Evolutionary conservation across 2,888 invertebrate species (phyloP), one percentile per base, ranked within the genome.

Genomic region (Acanthosoma haemorrhoidale): DNA sequence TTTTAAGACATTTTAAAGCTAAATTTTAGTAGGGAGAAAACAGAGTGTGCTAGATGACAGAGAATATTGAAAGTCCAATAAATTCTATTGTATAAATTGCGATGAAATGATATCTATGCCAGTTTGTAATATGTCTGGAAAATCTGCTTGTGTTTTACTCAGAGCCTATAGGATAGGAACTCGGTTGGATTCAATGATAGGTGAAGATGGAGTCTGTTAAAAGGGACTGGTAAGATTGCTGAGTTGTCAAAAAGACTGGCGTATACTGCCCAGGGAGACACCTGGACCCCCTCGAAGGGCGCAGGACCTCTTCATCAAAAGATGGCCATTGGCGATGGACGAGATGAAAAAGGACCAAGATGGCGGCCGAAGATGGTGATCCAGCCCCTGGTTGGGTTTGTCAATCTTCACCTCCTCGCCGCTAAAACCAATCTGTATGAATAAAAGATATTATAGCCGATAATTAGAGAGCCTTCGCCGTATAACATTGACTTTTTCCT

Each of bases 371-470:
- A 51, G 29, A 51, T 51, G 51, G 51, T n/a, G 29, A 51, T 6
- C n/a, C 43, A 5, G 2, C 11, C 2, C 3, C 51, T 51, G 25
- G 51, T 51, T 51, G 29, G 51, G 51, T 51, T 51, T 51, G 51
- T 51, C 51, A 51, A 51, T 51, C 29, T 51, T 51, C 51, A 51
- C 51, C 51, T 51, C 51, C 8, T 6, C 51, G 51, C 25, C 51
- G 21, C 21, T 51, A 51, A 51, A 51, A 51, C 25, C 51, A 51
- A 51, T 51, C 51, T 51, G 25, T 51, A 51, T 51, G 51, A 51
- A 51, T 51, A 51, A 51, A 51, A 51, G 51, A 51, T 51, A 51
- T 25, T 25, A 51, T 51, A 51, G 51, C 25, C 51, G 51, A 51
- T 51, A 51, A 51, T 51, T 51, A 51, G 13, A 25, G 21, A n/a